A percentile compares a stretch with the other conserved stretches of the same genome.
Conservation (phyloP, 2,113 vertebrate species). For the Solenodon paradoxus region DNA sequence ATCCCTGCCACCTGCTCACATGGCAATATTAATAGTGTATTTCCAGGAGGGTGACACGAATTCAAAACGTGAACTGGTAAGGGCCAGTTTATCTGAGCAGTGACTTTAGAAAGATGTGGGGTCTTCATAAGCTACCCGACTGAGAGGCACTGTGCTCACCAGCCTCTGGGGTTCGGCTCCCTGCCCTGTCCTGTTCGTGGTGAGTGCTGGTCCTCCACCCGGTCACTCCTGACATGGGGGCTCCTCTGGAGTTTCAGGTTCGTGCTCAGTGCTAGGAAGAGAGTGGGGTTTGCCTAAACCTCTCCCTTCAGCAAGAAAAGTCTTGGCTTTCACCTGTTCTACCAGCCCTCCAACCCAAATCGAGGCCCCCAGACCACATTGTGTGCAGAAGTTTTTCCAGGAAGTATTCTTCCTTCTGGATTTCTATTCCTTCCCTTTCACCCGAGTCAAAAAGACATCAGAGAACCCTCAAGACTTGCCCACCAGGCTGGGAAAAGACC, state of each 20-base stretch:
- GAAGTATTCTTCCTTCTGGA: not conserved
- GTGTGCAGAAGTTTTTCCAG: not conserved
- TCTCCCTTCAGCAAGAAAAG: too few species aligned
- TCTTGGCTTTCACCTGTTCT: too few species aligned
- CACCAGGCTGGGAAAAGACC: not conserved
- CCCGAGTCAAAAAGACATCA: not conserved
- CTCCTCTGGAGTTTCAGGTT: fast-evolving
- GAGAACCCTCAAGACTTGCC: not conserved
- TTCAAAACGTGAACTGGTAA: not conserved
- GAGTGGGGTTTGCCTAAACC: not conserved
- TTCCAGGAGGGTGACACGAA: not conserved
- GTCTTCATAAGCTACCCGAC: not conserved
- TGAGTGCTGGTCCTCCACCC: not conserved
- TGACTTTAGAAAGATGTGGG: too few species aligned
- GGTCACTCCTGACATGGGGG: not conserved
- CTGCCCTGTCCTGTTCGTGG: fast-evolving
- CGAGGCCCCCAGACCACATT: not conserved
- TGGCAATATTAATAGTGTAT: not conserved
- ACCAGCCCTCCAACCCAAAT: not conserved
- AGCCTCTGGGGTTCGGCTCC: not conserved
- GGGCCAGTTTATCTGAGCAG: not conserved
- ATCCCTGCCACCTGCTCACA: not conserved
- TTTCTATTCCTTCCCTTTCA: not conserved
- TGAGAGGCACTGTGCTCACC: not conserved
- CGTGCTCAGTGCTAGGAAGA: not conserved